Conservation (phyloP, 2,888 invertebrate species). For the Alloscopus bannaensis region DNA sequence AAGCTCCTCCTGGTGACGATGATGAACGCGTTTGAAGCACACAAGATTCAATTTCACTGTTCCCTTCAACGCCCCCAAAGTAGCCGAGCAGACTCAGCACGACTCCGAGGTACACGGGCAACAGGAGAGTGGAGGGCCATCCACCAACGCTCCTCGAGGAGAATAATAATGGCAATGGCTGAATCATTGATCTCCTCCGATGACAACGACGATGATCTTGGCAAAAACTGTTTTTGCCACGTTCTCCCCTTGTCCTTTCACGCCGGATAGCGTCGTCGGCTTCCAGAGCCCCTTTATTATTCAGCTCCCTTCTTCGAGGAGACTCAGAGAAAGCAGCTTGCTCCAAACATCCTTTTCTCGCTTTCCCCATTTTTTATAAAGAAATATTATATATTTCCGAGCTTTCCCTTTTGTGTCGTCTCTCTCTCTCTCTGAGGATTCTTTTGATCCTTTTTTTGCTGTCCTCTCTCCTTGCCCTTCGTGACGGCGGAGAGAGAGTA, state of each 20-base stretch:
- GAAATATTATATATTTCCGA: constrained; percentile 29
- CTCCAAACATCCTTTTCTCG: background rate
- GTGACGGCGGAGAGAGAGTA: constrained; percentile 25
- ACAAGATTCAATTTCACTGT: constrained; percentile 68
- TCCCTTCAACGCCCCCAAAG: constrained; percentile 54
- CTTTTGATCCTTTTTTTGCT: constrained; percentile 43
- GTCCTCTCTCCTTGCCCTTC: constrained; percentile 24
- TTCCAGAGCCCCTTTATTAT: constrained; percentile 45
- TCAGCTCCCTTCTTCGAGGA: constrained; percentile 32
- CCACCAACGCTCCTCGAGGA: background rate
- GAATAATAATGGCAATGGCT: constrained; percentile 49
- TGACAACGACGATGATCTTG: constrained; percentile 2
- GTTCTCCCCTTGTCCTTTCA: constrained; percentile 24
- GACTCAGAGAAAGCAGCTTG: too few species aligned
- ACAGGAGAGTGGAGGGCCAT: constrained; percentile 26
- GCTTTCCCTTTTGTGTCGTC: constrained; percentile 17
- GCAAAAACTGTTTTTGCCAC: constrained; percentile 29
- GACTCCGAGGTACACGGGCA: constrained; percentile 56
- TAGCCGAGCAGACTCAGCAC: constrained; percentile 47
- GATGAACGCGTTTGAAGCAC: constrained; percentile 62
- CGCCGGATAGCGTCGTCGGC: constrained; percentile 43
- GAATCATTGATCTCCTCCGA: constrained; percentile 43
- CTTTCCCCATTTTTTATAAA: constrained; percentile 43
- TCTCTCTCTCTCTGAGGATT: constrained; percentile 11
- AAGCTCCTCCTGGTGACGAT: constrained; percentile 27